These are phyloP conservation scores for Eublepharis macularius DNA, from an alignment of 2,113 vertebrate genomes.

Conservation along the genomic window DNA sequence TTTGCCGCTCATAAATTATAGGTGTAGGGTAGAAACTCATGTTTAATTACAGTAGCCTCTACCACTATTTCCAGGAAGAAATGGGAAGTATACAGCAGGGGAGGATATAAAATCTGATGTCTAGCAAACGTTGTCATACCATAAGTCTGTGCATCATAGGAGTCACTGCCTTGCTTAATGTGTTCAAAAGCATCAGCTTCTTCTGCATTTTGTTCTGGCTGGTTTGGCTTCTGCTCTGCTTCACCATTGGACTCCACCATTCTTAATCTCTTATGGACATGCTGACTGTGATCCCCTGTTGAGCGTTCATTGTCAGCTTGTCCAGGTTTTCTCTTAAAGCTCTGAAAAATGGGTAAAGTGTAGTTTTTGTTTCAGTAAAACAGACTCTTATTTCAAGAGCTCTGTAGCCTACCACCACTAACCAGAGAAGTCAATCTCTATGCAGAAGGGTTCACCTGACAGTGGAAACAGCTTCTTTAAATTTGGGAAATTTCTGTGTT, in stretches of 20 bases:
- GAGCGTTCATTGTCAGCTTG: constrained; percentile 88
- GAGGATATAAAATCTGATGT: neutral
- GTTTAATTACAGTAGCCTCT: too few species aligned
- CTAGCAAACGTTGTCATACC: constrained; percentile 71
- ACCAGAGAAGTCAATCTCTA: neutral
- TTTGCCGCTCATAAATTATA: too few species aligned
- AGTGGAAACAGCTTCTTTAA: neutral
- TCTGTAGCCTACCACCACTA: neutral
- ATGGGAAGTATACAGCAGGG: neutral
- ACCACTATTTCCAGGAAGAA: too few species aligned
- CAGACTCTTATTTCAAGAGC: neutral
- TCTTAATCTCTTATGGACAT: constrained; percentile 85
- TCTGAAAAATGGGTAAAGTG: constrained; percentile 71
- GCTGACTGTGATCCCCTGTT: constrained; percentile 85
- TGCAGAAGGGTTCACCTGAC: neutral
- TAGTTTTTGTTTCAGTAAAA: neutral
- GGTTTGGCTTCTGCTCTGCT: constrained; percentile 44
- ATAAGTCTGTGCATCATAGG: constrained; percentile 90
- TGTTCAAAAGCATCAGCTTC: constrained; percentile 92
- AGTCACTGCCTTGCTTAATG: constrained; percentile 79
- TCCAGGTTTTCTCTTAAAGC: constrained; percentile 94
- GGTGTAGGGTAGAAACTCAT: too few species aligned
- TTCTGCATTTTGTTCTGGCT: constrained; percentile 55
- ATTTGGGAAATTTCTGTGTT: neutral
- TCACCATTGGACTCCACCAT: constrained; percentile 79